Conservation (phyloP, 2,888 invertebrate species). For the Nephrotoma guestfalica region DNA sequence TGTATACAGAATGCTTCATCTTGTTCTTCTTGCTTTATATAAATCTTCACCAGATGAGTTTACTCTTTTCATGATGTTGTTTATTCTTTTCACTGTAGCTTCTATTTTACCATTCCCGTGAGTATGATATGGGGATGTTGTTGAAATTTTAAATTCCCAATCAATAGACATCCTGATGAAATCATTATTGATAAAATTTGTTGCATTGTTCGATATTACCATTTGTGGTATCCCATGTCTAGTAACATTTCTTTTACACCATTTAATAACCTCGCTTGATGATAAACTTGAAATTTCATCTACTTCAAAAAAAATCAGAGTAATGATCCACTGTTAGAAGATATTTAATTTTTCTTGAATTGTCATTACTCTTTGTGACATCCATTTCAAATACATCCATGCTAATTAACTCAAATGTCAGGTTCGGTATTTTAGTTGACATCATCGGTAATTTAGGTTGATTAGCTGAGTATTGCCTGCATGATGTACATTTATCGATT, state of each 20-base stretch:
- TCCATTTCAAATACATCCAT: constrained; percentile 11
- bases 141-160: too few species aligned
- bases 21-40: neutral
- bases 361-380: constrained; percentile 13
- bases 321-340: neutral
- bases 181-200: too few species aligned
- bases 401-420: constrained; percentile 13
- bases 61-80: too few species aligned
- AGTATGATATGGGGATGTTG: too few species aligned
- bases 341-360: constrained; percentile 12
- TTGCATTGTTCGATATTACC: neutral
- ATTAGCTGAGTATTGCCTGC: neutral
- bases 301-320: too few species aligned
- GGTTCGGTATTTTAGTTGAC: constrained; percentile 10
- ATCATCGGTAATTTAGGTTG: constrained; percentile 9
- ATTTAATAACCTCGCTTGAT: neutral
- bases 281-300: too few species aligned
- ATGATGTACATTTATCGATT: neutral
- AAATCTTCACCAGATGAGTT: too few species aligned
- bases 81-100: too few species aligned
- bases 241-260: neutral
- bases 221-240: neutral
- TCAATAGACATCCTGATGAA: too few species aligned
- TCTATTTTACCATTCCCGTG: too few species aligned
- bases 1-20: neutral